Evolutionary conservation across 2,797 vertebrate genomes (phyloP), one percentile per base, ranked within the genome.

Genomic region (Eulemur albifrons): DNA sequence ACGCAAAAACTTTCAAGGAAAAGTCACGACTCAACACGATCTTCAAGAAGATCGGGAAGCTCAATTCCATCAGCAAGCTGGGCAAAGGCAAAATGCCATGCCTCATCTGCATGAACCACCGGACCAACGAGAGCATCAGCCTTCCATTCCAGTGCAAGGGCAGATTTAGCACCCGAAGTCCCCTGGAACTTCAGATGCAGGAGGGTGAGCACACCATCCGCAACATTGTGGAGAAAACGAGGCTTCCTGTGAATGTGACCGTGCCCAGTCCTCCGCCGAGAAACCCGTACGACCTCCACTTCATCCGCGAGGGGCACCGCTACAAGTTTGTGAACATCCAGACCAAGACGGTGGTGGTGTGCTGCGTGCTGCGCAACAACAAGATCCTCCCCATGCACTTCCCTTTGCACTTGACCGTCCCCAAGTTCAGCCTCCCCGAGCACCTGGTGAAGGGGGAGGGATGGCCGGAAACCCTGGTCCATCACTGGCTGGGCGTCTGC

Each of bases 61-160:
- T 99, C 5, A 99, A 99, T 97, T 99, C 99, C 14, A 99, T 99
- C 97, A 99, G 99, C 98, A 99, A 99, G 97, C 98, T 99, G 1
- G 99, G 99, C 3, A 99, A 99, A 72, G 99, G 99, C 88, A 99
- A 99, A 98, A 99, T 99, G 99, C 99, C 99, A 0, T 99, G 99
- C 96, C 98, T 99, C 95, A 99, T 99, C 94, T 99, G 99, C 98
- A 99, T 99, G 99, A 99, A 99, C 97, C 99, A 99, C 98, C 99
- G 99, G 98, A 99, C 99, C 98, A 99, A 99, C 0, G 99, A 99
- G 98, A 99, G 99, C 98, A 99, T 99, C 98, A 99, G 99, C 98
- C 99, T 99, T 88, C 99, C 99, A 0, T 99, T 99, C 98, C 99
- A 99, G 97, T 99, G 99, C 97, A 99, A 99, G 96, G 99, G 99